Percentiles rank a stretch among this genome's conserved stretches.
phyloP scores from a whole-genome alignment of 2,797 vertebrate species.

The Paguma larvata region DNA sequence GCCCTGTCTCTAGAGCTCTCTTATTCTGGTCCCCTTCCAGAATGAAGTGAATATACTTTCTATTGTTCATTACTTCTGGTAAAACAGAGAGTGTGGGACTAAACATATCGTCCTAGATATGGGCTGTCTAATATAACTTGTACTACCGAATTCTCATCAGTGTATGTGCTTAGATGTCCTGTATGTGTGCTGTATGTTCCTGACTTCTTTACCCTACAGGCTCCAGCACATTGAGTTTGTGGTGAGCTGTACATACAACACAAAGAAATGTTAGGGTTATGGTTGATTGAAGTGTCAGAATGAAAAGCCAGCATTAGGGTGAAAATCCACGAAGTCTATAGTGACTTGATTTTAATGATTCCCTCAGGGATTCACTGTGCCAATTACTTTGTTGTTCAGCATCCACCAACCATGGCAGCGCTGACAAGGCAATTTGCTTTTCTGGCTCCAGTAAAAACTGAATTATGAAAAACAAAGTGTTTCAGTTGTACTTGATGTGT shows the following conservation, averaged over 20 bases:
- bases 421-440: neutral
- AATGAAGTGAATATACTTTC: neutral
- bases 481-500: neutral
- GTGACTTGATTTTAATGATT: conserved; percentile 55
- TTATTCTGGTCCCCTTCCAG: neutral
- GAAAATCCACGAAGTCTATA: conserved; percentile 34
- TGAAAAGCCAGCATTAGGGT: neutral
- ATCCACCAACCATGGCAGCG: neutral
- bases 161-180: neutral
- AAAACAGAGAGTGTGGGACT: neutral
- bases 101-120: neutral
- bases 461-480: neutral
- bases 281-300: neutral
- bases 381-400: neutral
- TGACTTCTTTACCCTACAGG: neutral
- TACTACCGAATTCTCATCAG: neutral
- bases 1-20: neutral
- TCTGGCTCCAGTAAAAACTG: neutral
- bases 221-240: neutral
- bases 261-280: neutral
- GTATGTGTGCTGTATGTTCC: neutral
- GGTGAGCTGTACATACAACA: neutral
- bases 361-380: neutral
- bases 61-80: neutral
- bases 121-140: neutral